Evolutionary conservation across 2,888 invertebrate species (phyloP).

Genomic region (Trachelus tabidus): DNA sequence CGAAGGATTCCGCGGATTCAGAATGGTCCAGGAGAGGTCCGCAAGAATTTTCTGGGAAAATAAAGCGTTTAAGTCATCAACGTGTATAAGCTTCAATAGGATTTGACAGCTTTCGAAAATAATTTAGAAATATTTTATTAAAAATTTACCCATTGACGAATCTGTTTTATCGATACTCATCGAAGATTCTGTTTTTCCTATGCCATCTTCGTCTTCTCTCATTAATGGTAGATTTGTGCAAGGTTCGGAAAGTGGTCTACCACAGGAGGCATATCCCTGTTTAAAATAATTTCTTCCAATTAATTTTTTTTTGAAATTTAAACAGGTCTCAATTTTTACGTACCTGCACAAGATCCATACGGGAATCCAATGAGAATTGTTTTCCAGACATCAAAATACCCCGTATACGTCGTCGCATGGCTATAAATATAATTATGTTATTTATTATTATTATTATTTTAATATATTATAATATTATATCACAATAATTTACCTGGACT

Average conservation of each 20-base stretch:
- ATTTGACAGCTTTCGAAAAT: neutral
- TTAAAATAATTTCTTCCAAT: conserved; percentile 1
- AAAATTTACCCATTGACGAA: conserved; percentile 42
- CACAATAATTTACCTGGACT: conserved; percentile 74
- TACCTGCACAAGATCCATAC: conserved; percentile 87
- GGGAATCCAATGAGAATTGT: conserved; percentile 91
- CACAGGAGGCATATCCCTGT: conserved; percentile 58
- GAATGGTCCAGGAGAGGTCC: conserved; percentile 31
- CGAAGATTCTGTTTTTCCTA: conserved; percentile 45
- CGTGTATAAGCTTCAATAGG: neutral
- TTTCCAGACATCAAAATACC: conserved; percentile 92
- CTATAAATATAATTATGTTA: conserved; percentile 63
- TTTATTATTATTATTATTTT: neutral
- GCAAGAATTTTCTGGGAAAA: conserved; percentile 16
- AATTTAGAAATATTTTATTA: neutral
- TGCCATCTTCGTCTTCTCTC: conserved; percentile 68
- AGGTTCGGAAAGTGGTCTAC: conserved; percentile 48
- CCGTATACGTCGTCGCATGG: conserved; percentile 86
- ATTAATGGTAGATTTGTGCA: conserved; percentile 68
- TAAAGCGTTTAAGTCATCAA: neutral
- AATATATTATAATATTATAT: conserved; percentile 27
- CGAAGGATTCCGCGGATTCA: conserved; percentile 25
- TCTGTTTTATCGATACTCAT: conserved; percentile 47
- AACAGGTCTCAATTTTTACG: conserved; percentile 13
- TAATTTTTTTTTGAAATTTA: neutral